These are phyloP conservation scores for Ariopsis seemanni DNA, from an alignment of 2,113 vertebrate genomes.

Conservation along the genomic window DNA sequence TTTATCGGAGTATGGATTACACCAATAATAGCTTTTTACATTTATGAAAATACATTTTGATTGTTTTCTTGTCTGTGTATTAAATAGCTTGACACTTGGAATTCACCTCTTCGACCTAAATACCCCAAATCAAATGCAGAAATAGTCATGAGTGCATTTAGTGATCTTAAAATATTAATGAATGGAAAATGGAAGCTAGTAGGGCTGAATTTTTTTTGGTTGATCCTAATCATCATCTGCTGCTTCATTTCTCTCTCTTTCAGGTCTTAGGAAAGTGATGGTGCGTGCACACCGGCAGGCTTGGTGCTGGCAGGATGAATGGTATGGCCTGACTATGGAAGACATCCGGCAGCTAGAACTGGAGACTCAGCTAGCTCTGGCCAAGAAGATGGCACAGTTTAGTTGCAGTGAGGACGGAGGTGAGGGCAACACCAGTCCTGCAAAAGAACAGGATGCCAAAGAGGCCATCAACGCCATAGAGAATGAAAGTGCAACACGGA, in stretches of 20 bases:
- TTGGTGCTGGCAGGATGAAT: constrained; percentile 99
- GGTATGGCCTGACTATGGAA: constrained; percentile 95
- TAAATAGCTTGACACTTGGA: neutral
- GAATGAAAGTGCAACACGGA: constrained; percentile 65
- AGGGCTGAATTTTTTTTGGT: neutral
- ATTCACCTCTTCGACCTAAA: neutral
- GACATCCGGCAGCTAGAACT: constrained; percentile 94
- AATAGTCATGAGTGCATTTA: neutral
- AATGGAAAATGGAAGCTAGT: neutral
- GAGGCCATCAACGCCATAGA: constrained; percentile 74
- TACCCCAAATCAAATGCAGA: neutral
- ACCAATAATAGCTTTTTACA: neutral
- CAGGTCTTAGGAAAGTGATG: constrained; percentile 96
- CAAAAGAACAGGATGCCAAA: constrained; percentile 72
- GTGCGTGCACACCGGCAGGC: constrained; percentile 94
- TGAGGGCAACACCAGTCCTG: constrained; percentile 63
- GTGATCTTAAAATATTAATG: too few relatives aligned
- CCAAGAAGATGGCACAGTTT: constrained; percentile 79
- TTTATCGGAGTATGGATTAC: too few relatives aligned
- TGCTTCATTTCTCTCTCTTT: neutral
- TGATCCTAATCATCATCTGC: neutral
- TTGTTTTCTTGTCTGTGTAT: too few relatives aligned
- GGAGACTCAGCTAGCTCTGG: constrained; percentile 79
- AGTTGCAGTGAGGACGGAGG: constrained; percentile 68
- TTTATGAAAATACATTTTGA: too few relatives aligned